phyloP scores from a whole-genome alignment of 2,797 vertebrate genomes.

The Pempheris klunzingeri region DNA sequence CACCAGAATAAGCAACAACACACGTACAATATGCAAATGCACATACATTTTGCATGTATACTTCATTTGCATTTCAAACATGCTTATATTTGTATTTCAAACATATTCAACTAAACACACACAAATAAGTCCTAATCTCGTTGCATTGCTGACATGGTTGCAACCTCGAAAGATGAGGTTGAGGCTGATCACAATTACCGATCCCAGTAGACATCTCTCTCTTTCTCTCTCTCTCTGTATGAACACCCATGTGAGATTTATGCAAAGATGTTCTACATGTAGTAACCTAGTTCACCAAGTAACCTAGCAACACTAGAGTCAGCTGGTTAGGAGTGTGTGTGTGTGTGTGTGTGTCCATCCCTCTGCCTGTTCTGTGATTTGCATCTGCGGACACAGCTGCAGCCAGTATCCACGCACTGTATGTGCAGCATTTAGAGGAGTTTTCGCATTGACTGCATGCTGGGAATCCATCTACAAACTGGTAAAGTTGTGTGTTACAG shows the following conservation, averaged over 20 bases:
- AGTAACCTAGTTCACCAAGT: slow-evolving; percentile 82
- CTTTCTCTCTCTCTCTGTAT: slow-evolving; percentile 28
- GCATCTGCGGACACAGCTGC: slow-evolving; percentile 60
- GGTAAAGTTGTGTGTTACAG: slow-evolving; percentile 34
- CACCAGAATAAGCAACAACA: slow-evolving; percentile 23
- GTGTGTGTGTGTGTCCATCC: slow-evolving; percentile 27
- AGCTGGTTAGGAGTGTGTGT: slow-evolving; percentile 60
- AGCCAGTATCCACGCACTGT: not conserved
- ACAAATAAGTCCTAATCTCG: slow-evolving; percentile 27
- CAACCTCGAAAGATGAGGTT: not conserved
- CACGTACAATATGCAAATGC: slow-evolving; percentile 67
- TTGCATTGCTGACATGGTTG: slow-evolving; percentile 16
- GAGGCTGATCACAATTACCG: slow-evolving; percentile 43
- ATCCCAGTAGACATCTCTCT: slow-evolving; percentile 38
- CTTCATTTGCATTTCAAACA: slow-evolving; percentile 64
- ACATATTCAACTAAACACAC: slow-evolving; percentile 32
- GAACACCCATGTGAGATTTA: slow-evolving; percentile 69
- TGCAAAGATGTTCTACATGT: slow-evolving; percentile 79
- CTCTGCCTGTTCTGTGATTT: slow-evolving; percentile 59
- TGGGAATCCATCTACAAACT: slow-evolving; percentile 8
- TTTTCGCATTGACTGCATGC: slow-evolving; percentile 11
- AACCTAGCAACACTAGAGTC: slow-evolving; percentile 84
- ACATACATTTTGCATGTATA: slow-evolving; percentile 56
- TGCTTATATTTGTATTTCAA: slow-evolving; percentile 42
- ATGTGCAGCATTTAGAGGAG: slow-evolving; percentile 26